phyloP scores from a whole-genome alignment of 2,797 vertebrate species.

The Notolepis coatsorum region DNA sequence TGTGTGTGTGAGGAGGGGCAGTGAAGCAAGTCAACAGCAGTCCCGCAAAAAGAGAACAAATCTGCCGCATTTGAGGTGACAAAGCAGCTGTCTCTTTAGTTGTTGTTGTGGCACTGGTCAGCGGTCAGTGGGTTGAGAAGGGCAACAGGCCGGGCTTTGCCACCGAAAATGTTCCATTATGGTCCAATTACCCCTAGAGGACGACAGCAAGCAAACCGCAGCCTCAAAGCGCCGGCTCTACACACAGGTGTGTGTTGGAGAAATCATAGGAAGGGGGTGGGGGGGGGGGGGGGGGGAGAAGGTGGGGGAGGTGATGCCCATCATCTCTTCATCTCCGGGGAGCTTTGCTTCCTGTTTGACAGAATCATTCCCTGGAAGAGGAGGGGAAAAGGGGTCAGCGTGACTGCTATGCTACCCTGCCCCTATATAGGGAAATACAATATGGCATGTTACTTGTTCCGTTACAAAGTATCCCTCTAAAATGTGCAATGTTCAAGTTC shows the following conservation, averaged over 20 bases:
- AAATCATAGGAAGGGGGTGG: too few species aligned
- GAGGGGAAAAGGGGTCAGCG: slow-evolving; percentile 22
- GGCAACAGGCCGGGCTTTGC: slow-evolving; percentile 36
- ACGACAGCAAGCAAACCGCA: too few species aligned
- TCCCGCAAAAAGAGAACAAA: too few species aligned
- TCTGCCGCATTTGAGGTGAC: slow-evolving; percentile 9
- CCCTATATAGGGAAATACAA: background rate
- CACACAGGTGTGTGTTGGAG: slow-evolving; percentile 1
- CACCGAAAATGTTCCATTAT: slow-evolving; percentile 51
- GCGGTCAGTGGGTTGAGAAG: slow-evolving; percentile 39
- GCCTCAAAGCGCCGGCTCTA: too few species aligned
- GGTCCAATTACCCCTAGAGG: slow-evolving; percentile 42
- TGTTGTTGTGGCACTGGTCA: slow-evolving; percentile 24
- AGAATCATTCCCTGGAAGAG: background rate
- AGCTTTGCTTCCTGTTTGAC: slow-evolving; percentile 13
- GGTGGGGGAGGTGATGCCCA: slow-evolving; percentile 3
- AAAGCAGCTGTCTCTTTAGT: slow-evolving; percentile 17
- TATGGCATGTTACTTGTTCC: too few species aligned
- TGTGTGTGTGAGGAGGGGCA: background rate
- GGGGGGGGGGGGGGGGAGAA: slow-evolving; percentile 11
- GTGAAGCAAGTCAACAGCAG: too few species aligned
- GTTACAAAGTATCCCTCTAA: too few species aligned
- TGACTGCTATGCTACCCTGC: slow-evolving; percentile 2
- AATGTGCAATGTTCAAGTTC: too few species aligned
- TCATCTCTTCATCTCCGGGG: slow-evolving; percentile 28